Base-by-base conservation (phyloP, 1,140 invertebrate genomes). In the Drosophila melanogaster region DNA sequence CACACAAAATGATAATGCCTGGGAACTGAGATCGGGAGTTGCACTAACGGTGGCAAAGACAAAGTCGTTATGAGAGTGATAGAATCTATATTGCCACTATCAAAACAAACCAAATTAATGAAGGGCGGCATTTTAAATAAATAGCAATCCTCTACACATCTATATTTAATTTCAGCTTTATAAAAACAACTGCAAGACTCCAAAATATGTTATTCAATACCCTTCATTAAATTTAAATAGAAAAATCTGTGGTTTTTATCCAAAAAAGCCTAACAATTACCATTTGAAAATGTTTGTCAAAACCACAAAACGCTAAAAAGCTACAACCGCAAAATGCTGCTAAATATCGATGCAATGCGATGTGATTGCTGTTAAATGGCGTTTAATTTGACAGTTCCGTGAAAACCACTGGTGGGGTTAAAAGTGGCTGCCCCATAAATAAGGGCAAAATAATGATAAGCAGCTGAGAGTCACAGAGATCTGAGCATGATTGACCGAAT, bases 1-100 rank as follows among this genome's bases (percentile, higher is more conserved):
- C 43, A 46, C 19, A 30, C 43, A 59, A 57, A 61, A 73, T 74
- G 77, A 84, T 84, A 84, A 84, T 73, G 66, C 44, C 17, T 69
- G 62, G 35, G 50, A 56, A 56, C 26, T 17, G 24, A 49, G 66
- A 56, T 69, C 10, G 19, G 19, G 8, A 44, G 12, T 15, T 38
- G 35, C 14, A 41, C 46, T 37, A 50, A 38, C 44, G 56, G 54
- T 22, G 17, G 33, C 11, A 22, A 22, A 51, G 11, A 60, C 1
- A 12, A 40, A 60, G 37, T 14, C 33, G 22, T 38, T 58, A 19
- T 58, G 26, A 14, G 1, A 8, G 26, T 38, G 33, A 57, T 19
- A 10, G 24, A 22, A 33, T 53, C 37, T 19, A 3, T 17, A 19
- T 1, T 65, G 2, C 12, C 47, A 33, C 22, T 30, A 15, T 33